Evolutionary conservation across 2,797 vertebrate species (phyloP).

Genomic region (Iguana delicatissima): DNA sequence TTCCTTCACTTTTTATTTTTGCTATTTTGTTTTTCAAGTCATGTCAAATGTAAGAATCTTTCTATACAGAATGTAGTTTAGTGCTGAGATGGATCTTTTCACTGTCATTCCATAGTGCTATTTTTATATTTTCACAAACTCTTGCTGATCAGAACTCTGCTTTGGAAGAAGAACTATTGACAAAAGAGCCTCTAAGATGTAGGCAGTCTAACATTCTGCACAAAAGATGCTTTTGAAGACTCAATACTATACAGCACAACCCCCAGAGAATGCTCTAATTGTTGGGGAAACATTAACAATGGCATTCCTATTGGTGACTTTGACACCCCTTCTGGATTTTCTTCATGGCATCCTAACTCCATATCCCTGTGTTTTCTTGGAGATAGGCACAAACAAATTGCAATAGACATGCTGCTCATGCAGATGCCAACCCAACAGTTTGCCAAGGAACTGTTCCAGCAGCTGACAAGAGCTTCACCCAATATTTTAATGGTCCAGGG

Average conservation of each 20-base stretch:
- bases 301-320: neutral
- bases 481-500: constrained; percentile 42
- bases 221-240: neutral
- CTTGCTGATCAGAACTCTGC: neutral
- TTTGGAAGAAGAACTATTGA: neutral
- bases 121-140: neutral
- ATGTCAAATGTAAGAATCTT: neutral
- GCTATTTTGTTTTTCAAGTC: neutral
- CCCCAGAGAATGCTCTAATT: neutral
- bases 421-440: constrained; percentile 11
- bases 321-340: neutral
- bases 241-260: neutral
- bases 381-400: constrained; percentile 12
- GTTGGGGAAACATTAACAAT: constrained; percentile 6
- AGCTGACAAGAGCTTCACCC: constrained; percentile 21
- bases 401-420: neutral
- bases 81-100: neutral
- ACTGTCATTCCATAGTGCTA: neutral
- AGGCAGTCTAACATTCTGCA: neutral
- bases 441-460: constrained; percentile 14
- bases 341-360: constrained; percentile 10
- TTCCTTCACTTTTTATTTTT: neutral
- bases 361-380: neutral
- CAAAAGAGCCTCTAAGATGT: neutral
- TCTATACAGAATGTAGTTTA: neutral